A percentile compares a stretch with the other conserved stretches of the same genome.
Evolutionary conservation across 2,797 vertebrate genomes (phyloP).

Genomic region (Chrysocyon brachyurus): DNA sequence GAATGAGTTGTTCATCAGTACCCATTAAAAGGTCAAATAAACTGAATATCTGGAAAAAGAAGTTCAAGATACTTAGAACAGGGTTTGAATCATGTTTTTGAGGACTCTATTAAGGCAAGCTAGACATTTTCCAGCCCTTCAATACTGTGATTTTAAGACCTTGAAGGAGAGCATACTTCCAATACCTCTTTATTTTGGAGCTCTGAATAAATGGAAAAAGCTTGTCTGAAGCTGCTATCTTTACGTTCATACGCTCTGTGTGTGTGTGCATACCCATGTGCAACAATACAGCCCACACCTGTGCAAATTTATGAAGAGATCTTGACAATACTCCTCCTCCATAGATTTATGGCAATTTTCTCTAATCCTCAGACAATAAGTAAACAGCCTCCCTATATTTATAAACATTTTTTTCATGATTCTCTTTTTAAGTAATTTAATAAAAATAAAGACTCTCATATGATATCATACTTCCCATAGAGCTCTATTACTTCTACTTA

Average conservation of each 20-base stretch:
- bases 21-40: neutral
- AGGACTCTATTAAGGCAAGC: neutral
- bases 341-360: neutral
- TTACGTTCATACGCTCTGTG: neutral
- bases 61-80: slow-evolving; percentile 3
- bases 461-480: neutral
- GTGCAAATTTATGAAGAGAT: neutral
- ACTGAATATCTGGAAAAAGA: neutral
- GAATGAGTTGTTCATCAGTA: neutral
- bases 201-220: neutral
- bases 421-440: slow-evolving; percentile 20
- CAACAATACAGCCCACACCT: neutral
- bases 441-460: slow-evolving; percentile 7
- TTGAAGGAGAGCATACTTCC: neutral
- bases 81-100: neutral
- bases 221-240: neutral
- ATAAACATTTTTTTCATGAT: neutral
- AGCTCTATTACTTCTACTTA: slow-evolving; percentile 20
- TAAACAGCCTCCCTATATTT: neutral
- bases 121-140: neutral
- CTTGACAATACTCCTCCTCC: neutral
- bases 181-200: neutral
- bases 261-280: no score
- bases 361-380: neutral
- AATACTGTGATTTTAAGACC: neutral